These are phyloP conservation scores for Diadema setosum DNA, from an alignment of 35 echinoderm and acorn worm species.

Conservation along the genomic window DNA sequence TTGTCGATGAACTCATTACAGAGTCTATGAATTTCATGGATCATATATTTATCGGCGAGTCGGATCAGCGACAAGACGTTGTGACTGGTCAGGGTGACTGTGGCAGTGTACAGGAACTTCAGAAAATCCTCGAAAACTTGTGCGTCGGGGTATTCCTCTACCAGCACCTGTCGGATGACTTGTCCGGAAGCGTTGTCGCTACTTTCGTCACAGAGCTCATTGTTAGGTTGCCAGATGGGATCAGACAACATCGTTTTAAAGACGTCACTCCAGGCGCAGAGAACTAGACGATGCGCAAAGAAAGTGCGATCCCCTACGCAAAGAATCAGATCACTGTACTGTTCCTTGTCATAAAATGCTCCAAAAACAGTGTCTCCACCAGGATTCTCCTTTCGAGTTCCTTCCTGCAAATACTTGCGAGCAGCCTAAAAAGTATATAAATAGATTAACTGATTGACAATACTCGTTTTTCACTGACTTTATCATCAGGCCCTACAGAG, in stretches of 20 bases:
- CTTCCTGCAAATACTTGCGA: too few relatives aligned
- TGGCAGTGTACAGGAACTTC: constrained; percentile 69
- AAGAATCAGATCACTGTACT: constrained; percentile 54
- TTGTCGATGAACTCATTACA: constrained; percentile 35
- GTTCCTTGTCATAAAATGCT: constrained; percentile 39
- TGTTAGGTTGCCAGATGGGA: constrained; percentile 19
- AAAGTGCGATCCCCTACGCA: constrained; percentile 25
- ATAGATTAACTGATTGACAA: too few relatives aligned
- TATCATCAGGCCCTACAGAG: too few relatives aligned
- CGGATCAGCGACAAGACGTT: constrained; percentile 44
- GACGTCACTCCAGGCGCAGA: constrained; percentile 80
- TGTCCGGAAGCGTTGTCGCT: neutral
- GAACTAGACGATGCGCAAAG: constrained; percentile 54
- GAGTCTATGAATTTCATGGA: constrained; percentile 25
- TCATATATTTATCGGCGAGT: constrained; percentile 79
- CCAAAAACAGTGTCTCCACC: too few relatives aligned
- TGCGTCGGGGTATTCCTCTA: constrained; percentile 22
- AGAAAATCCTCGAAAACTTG: constrained; percentile 65
- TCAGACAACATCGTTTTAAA: constrained; percentile 64
- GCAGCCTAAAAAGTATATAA: too few relatives aligned
- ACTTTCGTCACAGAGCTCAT: neutral
- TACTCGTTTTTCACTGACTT: too few relatives aligned
- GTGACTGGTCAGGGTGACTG: constrained; percentile 22
- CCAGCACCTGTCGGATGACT: constrained; percentile 12
- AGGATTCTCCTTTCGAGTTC: too few relatives aligned